These are phyloP conservation scores for Tinamus guttatus DNA, from an alignment of 2,113 vertebrate genomes.

Conservation along the genomic window DNA sequence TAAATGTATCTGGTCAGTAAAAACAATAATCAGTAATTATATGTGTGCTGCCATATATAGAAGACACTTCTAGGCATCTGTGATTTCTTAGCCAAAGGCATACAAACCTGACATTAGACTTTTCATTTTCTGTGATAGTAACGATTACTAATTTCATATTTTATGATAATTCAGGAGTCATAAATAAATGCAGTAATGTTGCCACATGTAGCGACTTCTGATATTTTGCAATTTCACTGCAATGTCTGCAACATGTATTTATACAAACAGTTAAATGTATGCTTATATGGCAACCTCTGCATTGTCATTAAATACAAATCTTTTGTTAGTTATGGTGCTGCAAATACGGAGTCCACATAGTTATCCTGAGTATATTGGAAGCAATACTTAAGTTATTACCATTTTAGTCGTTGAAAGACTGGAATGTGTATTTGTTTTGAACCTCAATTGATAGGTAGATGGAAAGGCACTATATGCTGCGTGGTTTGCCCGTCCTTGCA, in stretches of 20 bases:
- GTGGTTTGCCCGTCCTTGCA: neutral
- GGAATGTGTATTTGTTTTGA: neutral
- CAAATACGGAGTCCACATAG: neutral
- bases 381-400: neutral
- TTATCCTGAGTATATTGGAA: neutral
- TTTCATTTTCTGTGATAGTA: slow-evolving; percentile 1
- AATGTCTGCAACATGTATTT: neutral
- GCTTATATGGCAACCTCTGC: neutral
- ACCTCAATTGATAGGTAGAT: neutral
- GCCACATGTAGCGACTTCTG: neutral
- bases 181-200: neutral
- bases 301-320: neutral
- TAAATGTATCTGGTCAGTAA: neutral
- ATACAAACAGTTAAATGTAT: neutral
- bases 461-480: neutral
- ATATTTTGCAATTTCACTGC: neutral
- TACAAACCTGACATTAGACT: neutral
- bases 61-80: neutral
- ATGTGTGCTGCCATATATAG: neutral
- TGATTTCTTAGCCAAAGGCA: neutral
- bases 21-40: slow-evolving; percentile 26
- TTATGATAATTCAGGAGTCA: neutral
- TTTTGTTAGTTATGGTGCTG: neutral
- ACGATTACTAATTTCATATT: slow-evolving; percentile 7
- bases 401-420: neutral